These are phyloP conservation scores for Drosophila kikkawai DNA, from an alignment of 1,140 invertebrate genomes.

Conservation along the genomic window DNA sequence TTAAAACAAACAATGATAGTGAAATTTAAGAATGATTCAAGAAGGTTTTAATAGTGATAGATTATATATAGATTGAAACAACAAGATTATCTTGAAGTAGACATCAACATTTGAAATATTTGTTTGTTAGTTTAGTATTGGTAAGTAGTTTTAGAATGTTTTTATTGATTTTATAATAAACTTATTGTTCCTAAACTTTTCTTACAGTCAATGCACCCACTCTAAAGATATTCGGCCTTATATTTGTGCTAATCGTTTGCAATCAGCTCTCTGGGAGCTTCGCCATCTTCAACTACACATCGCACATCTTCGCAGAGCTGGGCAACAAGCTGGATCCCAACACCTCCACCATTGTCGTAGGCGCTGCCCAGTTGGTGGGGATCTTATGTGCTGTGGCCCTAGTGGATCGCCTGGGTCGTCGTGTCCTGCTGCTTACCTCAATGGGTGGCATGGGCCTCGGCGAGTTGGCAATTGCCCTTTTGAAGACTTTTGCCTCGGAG, in stretches of 20 bases:
- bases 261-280: slow-evolving; percentile 85
- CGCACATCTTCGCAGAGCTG: slow-evolving; percentile 88
- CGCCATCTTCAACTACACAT: slow-evolving; percentile 86
- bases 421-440: slow-evolving; percentile 61
- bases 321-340: slow-evolving; percentile 87
- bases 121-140: no score
- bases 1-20: neutral
- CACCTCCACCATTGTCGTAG: slow-evolving; percentile 90
- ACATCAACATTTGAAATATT: neutral
- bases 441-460: slow-evolving; percentile 63
- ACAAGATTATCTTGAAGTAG: neutral
- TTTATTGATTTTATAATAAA: neutral
- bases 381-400: slow-evolving; percentile 49
- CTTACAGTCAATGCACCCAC: slow-evolving; percentile 58
- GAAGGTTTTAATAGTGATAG: no score
- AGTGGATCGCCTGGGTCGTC: slow-evolving; percentile 68
- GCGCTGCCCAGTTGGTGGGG: slow-evolving; percentile 78
- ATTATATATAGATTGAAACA: neutral
- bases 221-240: slow-evolving; percentile 62
- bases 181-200: neutral
- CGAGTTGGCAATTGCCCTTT: slow-evolving; percentile 48
- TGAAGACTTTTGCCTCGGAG: slow-evolving; percentile 26
- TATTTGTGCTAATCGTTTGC: slow-evolving; percentile 60
- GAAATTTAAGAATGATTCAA: neutral
- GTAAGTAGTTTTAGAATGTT: no score